Evolutionary conservation across 2,113 vertebrate genomes (phyloP), one percentile per base, ranked within the genome.

Genomic region (Himantopus leucocephalus): DNA sequence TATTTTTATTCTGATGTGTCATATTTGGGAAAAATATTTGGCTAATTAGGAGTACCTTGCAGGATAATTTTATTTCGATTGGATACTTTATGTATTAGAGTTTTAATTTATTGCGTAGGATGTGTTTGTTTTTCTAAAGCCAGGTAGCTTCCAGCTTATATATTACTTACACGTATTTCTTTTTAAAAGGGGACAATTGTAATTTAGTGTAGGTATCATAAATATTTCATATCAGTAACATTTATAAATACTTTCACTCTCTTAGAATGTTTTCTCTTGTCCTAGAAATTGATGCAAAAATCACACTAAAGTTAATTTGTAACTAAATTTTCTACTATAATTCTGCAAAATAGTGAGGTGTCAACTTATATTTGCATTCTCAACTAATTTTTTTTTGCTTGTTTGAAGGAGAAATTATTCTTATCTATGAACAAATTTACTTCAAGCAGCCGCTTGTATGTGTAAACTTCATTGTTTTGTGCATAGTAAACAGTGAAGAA

Each of bases 381-480:
- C 27, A 72, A 63, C 43, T 88, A 48, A 35, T 12, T 66, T 73
- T 91, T 64, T 50, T 89, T 88, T 88, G 32, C 82, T 95, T 85
- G 14, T 89, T 68, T 91, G 50, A 86, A 93, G 41, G 34, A 88
- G 32, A 89, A 82, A 92, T 79, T 8, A 58, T 60, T 92, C 16
- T 70, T 63, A 8, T 34, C 27, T 39, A 14, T 22, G 76, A 88
- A 85, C 26, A 77, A 67, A 50, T 53, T 91, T 81, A 16, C 79
- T 67, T 92, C 53, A 95, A 84, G 47, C 85, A 94, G 41, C 48
- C 64, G 52, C 43, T 96, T 96, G 68, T 30, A 67, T 34, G 41
- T 94, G 45, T 91, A 96, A 87, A 90, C 56, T 95, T 81, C 95
- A 79, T 75, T 95, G 63, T 80, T 94, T 94, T 94, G 39, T 94